phyloP scores from a whole-genome alignment of 2,888 invertebrate genomes.

The Chloroclystis v-ata region DNA sequence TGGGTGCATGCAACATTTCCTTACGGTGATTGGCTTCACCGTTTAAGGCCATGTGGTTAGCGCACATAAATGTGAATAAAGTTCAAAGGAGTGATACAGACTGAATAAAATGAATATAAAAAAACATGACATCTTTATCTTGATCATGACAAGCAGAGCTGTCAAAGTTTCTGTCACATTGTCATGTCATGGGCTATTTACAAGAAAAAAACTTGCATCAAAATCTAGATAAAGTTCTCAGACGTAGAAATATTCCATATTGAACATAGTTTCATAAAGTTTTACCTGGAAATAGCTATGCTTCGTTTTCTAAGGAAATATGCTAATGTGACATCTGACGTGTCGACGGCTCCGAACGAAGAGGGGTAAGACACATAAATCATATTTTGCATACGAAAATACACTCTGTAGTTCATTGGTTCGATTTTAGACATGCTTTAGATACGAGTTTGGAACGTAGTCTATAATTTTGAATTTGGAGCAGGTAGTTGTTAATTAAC shows the following conservation, averaged over 20 bases:
- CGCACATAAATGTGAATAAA: too few species aligned
- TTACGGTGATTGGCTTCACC: too few species aligned
- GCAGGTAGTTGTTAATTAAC: neutral
- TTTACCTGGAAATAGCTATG: slow-evolving; percentile 13
- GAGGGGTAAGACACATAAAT: slow-evolving; percentile 57
- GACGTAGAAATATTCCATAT: slow-evolving; percentile 1
- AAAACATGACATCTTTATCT: too few species aligned
- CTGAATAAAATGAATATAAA: too few species aligned
- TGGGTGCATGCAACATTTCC: too few species aligned
- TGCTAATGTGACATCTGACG: slow-evolving; percentile 38
- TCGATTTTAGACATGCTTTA: slow-evolving; percentile 55
- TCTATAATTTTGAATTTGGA: slow-evolving; percentile 5
- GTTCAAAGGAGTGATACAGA: too few species aligned
- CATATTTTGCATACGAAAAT: slow-evolving; percentile 60
- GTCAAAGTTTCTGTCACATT: neutral
- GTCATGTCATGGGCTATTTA: neutral
- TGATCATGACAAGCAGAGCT: neutral
- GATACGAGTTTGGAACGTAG: slow-evolving; percentile 36
- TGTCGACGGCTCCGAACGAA: slow-evolving; percentile 30
- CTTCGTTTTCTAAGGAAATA: slow-evolving; percentile 25
- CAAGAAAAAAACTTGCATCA: neutral
- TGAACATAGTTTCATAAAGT: slow-evolving; percentile 4
- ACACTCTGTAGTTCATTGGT: slow-evolving; percentile 54
- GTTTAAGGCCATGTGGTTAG: too few species aligned
- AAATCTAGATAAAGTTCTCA: slow-evolving; percentile 2